Base-by-base conservation (phyloP, 2,888 invertebrate genomes). In the Dione vanillae region DNA sequence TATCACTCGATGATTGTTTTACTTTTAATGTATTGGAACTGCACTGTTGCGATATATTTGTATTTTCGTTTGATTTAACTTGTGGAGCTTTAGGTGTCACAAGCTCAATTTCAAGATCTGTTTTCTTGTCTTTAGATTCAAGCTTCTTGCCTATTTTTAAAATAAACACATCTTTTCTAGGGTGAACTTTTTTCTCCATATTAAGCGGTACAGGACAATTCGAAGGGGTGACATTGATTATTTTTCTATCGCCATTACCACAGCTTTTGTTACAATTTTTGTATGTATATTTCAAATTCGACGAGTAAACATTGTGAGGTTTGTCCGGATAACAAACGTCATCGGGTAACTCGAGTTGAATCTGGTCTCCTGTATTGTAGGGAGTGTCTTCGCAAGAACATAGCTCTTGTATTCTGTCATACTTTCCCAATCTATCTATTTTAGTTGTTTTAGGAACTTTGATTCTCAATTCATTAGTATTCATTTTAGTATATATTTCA, bases 61-160 rank as follows among this genome's bases (percentile, higher is more conserved):
- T 83, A 69, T 78, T 82, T 20, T 82, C 83, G 7, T 72, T 58
- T 2, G 77, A 73, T 67, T 80, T 83, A 7, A 79, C 79, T n/a
- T 72, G 68, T 1, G 87, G 88, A 11, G 80, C 83, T 80, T 92
- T 92, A 12, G 92, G 92, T 1, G 92, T 92, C 0, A 91, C 82
- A 0, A 93, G 79, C 82, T 93, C 92, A 76, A 93, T 93, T 83
- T 92, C 92, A 11, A 93, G 83, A 74, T 92, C 92, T 27, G 92
- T 92, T 76, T 89, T 93, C 77, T 90, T 92, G 67, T 93, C 91
- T 77, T 87, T 86, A 0, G 89, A 89, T 79, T 93, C 92, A 20
- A 92, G 78, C 76, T 92, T 92, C 72, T 93, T 93, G 37, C 92
- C 92, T 70, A 93, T 92, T 83, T 92, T 93, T 8, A 93, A 80